Conservation (phyloP, 2,888 invertebrate genomes). For the Agriotes lineatus region DNA sequence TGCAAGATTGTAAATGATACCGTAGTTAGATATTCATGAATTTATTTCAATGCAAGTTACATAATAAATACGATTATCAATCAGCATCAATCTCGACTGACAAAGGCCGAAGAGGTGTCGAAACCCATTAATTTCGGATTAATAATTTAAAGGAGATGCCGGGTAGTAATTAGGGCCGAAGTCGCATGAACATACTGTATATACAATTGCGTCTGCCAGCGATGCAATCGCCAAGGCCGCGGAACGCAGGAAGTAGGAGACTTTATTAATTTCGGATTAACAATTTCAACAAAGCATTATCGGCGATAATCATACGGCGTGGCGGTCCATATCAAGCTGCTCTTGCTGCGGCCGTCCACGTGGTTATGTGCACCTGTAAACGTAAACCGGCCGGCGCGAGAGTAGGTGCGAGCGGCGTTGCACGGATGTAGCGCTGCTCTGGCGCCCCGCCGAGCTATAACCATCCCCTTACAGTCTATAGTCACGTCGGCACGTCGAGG, state of each 20-base stretch:
- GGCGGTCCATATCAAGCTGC: constrained; percentile 11
- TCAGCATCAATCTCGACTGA: too few species aligned
- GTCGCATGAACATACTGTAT: too few species aligned
- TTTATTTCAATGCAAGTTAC: too few species aligned
- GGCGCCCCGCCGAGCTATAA: constrained; percentile 65
- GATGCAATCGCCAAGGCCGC: too few species aligned
- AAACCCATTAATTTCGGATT: too few species aligned
- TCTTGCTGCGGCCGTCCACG: constrained; percentile 63
- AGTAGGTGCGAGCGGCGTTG: constrained; percentile 62
- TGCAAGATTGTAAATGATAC: too few species aligned
- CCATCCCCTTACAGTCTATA: constrained; percentile 65
- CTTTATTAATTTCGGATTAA: constrained; percentile 11
- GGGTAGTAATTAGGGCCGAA: too few species aligned
- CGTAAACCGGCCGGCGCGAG: constrained; percentile 61
- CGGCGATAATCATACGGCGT: background rate
- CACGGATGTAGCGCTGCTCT: constrained; percentile 54
- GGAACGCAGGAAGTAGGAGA: background rate
- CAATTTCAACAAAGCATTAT: constrained; percentile 3
- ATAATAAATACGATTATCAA: too few species aligned
- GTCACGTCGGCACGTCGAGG: constrained; percentile 61
- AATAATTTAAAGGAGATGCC: too few species aligned
- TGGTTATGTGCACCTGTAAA: constrained; percentile 72
- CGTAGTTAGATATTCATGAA: too few species aligned
- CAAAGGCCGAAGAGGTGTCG: too few species aligned
- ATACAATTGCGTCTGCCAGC: too few species aligned